A percentile compares a stretch with the other conserved stretches of the same genome.
phyloP scores from a whole-genome alignment of 1,140 invertebrate genomes.

The Drosophila quadrilineata region DNA sequence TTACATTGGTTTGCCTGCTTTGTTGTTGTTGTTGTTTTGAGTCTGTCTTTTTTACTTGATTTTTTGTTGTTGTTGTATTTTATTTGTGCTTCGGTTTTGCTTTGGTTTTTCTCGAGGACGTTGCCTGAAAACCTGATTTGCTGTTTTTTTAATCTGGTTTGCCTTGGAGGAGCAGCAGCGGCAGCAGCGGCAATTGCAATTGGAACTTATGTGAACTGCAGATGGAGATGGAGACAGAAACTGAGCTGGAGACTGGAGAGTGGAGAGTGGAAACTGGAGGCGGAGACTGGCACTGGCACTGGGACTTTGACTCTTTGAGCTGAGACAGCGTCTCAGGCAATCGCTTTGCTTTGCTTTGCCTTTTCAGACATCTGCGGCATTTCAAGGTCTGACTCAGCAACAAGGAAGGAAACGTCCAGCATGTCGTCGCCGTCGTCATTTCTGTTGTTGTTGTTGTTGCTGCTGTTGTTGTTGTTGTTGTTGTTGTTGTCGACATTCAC shows the following conservation, averaged over 20 bases:
- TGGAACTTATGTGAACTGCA: too few species aligned
- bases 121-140: conserved; percentile 68
- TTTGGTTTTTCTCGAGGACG: conserved; percentile 59
- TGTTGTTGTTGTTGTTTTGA: conserved; percentile 4
- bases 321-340: neutral
- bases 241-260: neutral
- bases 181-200: conserved; percentile 1
- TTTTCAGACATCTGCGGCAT: conserved; percentile 74
- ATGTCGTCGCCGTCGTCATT: neutral
- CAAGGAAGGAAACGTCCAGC: conserved; percentile 44
- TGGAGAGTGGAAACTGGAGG: too few species aligned
- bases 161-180: conserved; percentile 50
- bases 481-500: conserved; percentile 34
- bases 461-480: neutral
- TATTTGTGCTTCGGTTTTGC: conserved; percentile 6
- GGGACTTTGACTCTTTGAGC: too few species aligned
- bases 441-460: conserved; percentile 26
- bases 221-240: neutral
- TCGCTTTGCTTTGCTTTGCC: conserved; percentile 36
- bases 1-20: conserved; percentile 52
- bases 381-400: conserved; percentile 76
- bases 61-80: too few species aligned
- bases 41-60: neutral
- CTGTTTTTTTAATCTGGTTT: conserved; percentile 67
- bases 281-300: too few species aligned